Evolutionary conservation across 2,113 vertebrate genomes (phyloP).

Genomic region (Vireo altiloquus): DNA sequence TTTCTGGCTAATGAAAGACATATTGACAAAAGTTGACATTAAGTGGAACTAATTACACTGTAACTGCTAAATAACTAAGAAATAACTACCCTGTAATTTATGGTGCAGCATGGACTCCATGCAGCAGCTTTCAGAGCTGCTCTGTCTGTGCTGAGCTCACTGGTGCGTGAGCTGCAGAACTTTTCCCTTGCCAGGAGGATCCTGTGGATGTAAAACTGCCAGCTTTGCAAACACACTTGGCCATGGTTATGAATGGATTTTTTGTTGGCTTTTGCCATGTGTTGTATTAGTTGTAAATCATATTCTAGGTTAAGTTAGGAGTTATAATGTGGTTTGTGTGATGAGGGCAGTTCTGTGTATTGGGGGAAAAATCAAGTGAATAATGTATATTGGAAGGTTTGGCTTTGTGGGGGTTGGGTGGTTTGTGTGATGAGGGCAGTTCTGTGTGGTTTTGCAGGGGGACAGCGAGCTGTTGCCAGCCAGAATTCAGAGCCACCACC

Average conservation of each 20-base stretch:
- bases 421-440: too few relatives aligned
- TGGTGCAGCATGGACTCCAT: constrained; percentile 56
- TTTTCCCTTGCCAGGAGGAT: constrained; percentile 25
- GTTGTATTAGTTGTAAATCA: too few relatives aligned
- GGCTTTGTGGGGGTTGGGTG: too few relatives aligned
- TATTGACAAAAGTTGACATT: constrained; percentile 79
- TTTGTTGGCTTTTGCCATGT: too few relatives aligned
- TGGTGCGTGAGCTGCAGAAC: constrained; percentile 42
- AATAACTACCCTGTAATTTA: constrained; percentile 78
- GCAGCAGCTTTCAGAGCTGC: constrained; percentile 56
- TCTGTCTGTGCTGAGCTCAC: constrained; percentile 8
- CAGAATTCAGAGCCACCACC: too few relatives aligned
- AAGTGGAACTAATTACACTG: constrained; percentile 81
- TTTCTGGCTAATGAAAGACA: constrained; percentile 76
- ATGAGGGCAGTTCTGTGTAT: too few relatives aligned
- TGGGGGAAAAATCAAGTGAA: too few relatives aligned
- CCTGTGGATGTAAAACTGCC: not conserved
- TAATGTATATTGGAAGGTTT: too few relatives aligned
- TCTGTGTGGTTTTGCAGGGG: too few relatives aligned
- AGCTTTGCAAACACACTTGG: not conserved
- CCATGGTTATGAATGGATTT: not conserved
- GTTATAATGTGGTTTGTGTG: too few relatives aligned
- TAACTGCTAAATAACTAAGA: constrained; percentile 82
- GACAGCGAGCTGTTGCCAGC: too few relatives aligned
- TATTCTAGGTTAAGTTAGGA: too few relatives aligned